Base-by-base conservation (phyloP, 30 jellyfish, hydroid and myxozoan genomes). In the Rhopilema esculentum region DNA sequence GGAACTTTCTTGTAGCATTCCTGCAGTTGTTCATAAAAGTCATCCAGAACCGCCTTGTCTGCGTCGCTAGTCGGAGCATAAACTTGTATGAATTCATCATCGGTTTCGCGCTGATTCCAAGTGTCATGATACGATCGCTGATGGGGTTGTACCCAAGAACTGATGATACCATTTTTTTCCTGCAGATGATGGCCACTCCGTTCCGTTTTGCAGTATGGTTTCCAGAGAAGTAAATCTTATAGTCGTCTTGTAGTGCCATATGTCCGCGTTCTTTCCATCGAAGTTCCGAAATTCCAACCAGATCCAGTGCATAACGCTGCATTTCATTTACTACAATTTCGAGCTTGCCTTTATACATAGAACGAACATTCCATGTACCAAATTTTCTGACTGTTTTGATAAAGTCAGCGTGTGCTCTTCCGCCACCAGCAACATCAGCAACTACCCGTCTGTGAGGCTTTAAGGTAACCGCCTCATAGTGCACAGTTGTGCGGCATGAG, bases 171-270 rank as follows among this genome's bases (percentile, higher is more conserved):
- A 70, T 28, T 31, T 70, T 70, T 70, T 70, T 70, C 27, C 32
- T 70, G 63, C 27, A 25, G 52, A 70, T 70, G 52, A 70, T 32
- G 50, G 63, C 82, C 27, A 70, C 63, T 70, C 82, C 82, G 32
- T 70, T 70, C 32, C 82, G 24, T 31, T 32, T 70, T 25, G 26
- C 26, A 20, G 27, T 21, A 20, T 70, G 68, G 82, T 70, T 25
- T 70, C 82, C 82, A 20, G 82, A 70, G 82, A 20, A 70, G 32
- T 70, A 70, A 20, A 70, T 1, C 82, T 70, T 20, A 70, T 20
- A 1, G 27, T 31, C 63, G 57, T 40, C 57, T 40, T 40, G 57
- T 40, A 40, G 12, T 40, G 57, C 57, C 57, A 40, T 40, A 40
- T 40, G 12, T 40, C 66, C 71, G 32, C 82, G 27, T 29, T 31